Evolutionary conservation across 2,888 invertebrate species (phyloP).

Genomic region (Nomada lathburiana): DNA sequence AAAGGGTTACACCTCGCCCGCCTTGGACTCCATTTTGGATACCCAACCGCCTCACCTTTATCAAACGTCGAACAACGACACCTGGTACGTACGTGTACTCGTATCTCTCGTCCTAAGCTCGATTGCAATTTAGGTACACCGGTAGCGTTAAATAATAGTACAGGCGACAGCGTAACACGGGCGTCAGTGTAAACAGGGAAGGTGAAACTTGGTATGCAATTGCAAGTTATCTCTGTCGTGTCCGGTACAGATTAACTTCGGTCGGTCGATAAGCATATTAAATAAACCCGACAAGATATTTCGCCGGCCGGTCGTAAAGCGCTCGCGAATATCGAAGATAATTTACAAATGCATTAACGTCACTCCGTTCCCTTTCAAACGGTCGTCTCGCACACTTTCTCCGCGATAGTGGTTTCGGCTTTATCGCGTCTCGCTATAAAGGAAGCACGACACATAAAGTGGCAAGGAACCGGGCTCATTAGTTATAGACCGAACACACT

Average conservation of each 20-base stretch:
- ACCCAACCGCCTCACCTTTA: conserved; percentile 85
- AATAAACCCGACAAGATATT: conserved; percentile 49
- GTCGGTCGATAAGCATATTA: conserved; percentile 53
- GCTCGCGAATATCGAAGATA: conserved; percentile 48
- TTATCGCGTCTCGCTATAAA: conserved; percentile 41
- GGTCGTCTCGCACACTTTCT: conserved; percentile 43
- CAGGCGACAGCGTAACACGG: background rate
- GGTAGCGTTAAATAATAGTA: background rate
- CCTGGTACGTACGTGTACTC: conserved; percentile 74
- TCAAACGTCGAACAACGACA: conserved; percentile 79
- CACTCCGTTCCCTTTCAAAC: conserved; percentile 37
- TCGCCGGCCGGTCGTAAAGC: conserved; percentile 32
- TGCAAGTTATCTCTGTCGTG: conserved; percentile 37
- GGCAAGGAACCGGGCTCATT: conserved; percentile 16
- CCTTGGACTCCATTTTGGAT: conserved; percentile 91
- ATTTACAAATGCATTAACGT: conserved; percentile 58
- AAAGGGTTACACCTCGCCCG: conserved; percentile 93
- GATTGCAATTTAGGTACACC: background rate
- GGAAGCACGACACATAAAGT: conserved; percentile 33
- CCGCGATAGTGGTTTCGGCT: conserved; percentile 34
- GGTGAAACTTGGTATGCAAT: conserved; percentile 40
- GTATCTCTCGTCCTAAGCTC: background rate
- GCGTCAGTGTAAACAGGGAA: background rate
- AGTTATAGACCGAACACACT: background rate
- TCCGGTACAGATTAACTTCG: conserved; percentile 52